These are phyloP conservation scores for Andricus quercusramuli DNA, from an alignment of 2,888 invertebrate genomes.

Conservation along the genomic window DNA sequence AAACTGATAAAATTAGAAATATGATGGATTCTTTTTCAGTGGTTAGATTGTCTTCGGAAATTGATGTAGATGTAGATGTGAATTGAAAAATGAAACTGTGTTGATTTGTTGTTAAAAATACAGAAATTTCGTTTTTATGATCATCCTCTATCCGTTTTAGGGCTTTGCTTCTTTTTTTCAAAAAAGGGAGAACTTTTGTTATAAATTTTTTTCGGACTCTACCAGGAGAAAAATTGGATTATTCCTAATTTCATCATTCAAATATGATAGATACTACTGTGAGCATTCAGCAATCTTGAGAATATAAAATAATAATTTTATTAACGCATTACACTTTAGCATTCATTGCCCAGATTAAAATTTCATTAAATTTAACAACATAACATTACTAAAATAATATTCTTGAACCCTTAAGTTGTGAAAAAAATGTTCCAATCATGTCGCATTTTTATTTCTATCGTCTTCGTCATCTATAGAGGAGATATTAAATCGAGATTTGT, in stretches of 20 bases:
- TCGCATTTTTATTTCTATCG: conserved; percentile 18
- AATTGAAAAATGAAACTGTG: too few species aligned
- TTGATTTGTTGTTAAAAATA: too few species aligned
- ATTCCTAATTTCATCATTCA: background rate
- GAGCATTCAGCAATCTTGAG: background rate
- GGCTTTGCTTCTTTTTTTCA: too few species aligned
- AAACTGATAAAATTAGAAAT: too few species aligned
- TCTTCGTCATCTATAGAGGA: background rate
- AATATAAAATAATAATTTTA: background rate
- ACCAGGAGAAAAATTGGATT: too few species aligned
- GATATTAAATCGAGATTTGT: conserved; percentile 20
- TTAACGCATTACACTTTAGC: background rate
- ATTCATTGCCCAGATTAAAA: background rate
- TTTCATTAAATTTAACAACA: background rate
- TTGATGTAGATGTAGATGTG: too few species aligned
- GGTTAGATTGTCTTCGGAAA: too few species aligned
- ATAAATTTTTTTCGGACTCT: too few species aligned
- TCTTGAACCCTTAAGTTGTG: background rate
- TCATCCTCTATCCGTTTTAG: too few species aligned
- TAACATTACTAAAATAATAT: background rate
- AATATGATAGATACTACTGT: background rate
- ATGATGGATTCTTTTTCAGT: too few species aligned
- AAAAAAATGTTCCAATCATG: background rate
- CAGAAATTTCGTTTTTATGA: too few species aligned
- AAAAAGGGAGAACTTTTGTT: too few species aligned